Percentiles rank a stretch among this genome's conserved stretches.
phyloP scores from a whole-genome alignment of 2,113 vertebrate species.

The Philantomba maxwellii region DNA sequence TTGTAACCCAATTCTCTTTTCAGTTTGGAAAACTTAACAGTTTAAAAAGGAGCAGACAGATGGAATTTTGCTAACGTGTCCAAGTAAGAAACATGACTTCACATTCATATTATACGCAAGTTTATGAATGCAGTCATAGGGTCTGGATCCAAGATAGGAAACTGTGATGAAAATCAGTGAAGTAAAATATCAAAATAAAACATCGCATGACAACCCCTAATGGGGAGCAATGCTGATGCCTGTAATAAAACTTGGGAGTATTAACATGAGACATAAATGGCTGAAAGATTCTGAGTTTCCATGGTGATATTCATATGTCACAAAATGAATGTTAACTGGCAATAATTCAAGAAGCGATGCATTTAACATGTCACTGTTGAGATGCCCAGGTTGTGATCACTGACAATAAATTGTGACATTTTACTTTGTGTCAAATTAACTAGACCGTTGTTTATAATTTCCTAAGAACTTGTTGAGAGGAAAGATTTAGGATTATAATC shows the following conservation, averaged over 20 bases:
- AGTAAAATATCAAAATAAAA: constrained; percentile 74
- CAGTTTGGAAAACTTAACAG: constrained; percentile 73
- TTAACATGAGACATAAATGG: constrained; percentile 40
- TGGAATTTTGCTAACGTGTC: constrained; percentile 70
- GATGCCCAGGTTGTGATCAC: not conserved
- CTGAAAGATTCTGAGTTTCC: constrained; percentile 53
- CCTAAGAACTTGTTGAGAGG: not conserved
- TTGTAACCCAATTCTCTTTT: constrained; percentile 71
- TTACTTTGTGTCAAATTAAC: constrained; percentile 27
- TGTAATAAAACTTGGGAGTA: constrained; percentile 65
- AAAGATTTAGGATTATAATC: constrained; percentile 34
- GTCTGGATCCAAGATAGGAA: constrained; percentile 73
- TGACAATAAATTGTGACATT: not conserved
- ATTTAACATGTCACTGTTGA: not conserved
- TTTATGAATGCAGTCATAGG: constrained; percentile 71
- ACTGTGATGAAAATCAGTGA: constrained; percentile 72
- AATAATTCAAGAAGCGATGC: constrained; percentile 26
- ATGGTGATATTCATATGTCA: constrained; percentile 40
- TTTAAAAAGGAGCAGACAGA: constrained; percentile 70
- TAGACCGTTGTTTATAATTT: not conserved
- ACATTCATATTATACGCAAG: constrained; percentile 70
- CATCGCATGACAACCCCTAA: constrained; percentile 55
- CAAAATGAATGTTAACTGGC: constrained; percentile 35
- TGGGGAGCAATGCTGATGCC: constrained; percentile 25
- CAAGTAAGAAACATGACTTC: constrained; percentile 74